Conservation (phyloP, 1,140 invertebrate species). For the Melitaea cinxia region DNA sequence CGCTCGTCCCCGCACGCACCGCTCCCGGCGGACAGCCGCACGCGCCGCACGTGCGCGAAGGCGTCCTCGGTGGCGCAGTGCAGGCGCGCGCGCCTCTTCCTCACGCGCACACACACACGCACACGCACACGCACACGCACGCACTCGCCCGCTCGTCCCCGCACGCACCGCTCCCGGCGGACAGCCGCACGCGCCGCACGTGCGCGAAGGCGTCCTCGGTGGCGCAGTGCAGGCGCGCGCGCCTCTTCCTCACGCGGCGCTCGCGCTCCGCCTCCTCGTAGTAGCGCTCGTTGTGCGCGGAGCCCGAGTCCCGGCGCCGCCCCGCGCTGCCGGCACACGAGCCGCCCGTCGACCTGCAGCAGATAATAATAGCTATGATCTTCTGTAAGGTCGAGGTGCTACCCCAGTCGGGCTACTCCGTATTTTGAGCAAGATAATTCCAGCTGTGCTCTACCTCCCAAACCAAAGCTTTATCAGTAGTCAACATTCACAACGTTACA, state of each 20-base stretch:
- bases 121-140: too few relatives aligned
- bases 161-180: constrained; percentile 40
- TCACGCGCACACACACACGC: too few relatives aligned
- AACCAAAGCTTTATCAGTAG: too few relatives aligned
- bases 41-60: constrained; percentile 91
- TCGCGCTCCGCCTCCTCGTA: constrained; percentile 99
- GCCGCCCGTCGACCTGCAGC: constrained; percentile 36
- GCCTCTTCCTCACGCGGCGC: constrained; percentile 93
- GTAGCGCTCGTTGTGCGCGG: constrained; percentile 97
- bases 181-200: constrained; percentile 90
- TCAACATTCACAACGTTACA: too few relatives aligned
- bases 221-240: constrained; percentile 93
- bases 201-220: constrained; percentile 99
- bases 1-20: constrained; percentile 84
- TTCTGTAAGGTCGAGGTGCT: too few relatives aligned
- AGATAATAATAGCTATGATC: too few relatives aligned
- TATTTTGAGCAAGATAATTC: too few relatives aligned
- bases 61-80: constrained; percentile 88
- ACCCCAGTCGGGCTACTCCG: too few relatives aligned
- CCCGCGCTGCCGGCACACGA: constrained; percentile 59
- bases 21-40: constrained; percentile 96
- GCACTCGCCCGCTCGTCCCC: constrained; percentile 98
- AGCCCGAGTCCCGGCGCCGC: constrained; percentile 90
- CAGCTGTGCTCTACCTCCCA: too few relatives aligned
- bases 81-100: too few relatives aligned